Evolutionary conservation across 2,797 vertebrate species (phyloP), one percentile per base, ranked within the genome.

Genomic region (Sebastes glaucus): DNA sequence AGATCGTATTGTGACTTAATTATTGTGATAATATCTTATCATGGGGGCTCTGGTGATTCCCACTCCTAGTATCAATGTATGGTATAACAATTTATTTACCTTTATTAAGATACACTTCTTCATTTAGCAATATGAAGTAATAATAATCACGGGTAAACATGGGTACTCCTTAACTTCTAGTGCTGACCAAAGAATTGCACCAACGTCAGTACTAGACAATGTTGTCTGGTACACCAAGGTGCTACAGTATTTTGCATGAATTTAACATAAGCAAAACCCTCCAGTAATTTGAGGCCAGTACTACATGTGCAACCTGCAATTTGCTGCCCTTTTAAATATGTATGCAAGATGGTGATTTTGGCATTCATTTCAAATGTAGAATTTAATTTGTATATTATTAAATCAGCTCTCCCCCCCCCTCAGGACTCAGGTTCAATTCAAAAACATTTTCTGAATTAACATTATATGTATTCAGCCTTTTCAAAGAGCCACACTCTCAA

Each of bases 401-500:
- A 81, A 35, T 25, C 4, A 30, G 8, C 28, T 32, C 2, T 6
- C 1, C 2, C 4, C 2, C 4, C 10, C 27, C 64, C 53, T 6
- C 23, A 23, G 38, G 64, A 57, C 18, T 66, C 16, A 1, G 42
- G 23, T 20, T 65, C 9, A 62, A 52, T 75, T 52, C 16, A n/a
- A 35, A 14, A 49, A 32, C 22, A n/a, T 23, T 78, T 82, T 55
- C 5, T 16, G 30, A 62, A 77, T 67, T 5, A 69, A 55, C 42
- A 49, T 60, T 68, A 23, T 20, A 30, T 63, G 13, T 22, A 61
- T 57, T 16, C 22, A 81, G 63, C 11, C 20, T 57, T 38, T 74
- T 79, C 57, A 60, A 60, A 85, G 30, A 78, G 61, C 52, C 71
- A n/a, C 57, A 5, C 52, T 64, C 46, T 49, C 42, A 74, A 61